Conservation (phyloP, 2,888 invertebrate species). For the Amblyjoppa fuscipennis region DNA sequence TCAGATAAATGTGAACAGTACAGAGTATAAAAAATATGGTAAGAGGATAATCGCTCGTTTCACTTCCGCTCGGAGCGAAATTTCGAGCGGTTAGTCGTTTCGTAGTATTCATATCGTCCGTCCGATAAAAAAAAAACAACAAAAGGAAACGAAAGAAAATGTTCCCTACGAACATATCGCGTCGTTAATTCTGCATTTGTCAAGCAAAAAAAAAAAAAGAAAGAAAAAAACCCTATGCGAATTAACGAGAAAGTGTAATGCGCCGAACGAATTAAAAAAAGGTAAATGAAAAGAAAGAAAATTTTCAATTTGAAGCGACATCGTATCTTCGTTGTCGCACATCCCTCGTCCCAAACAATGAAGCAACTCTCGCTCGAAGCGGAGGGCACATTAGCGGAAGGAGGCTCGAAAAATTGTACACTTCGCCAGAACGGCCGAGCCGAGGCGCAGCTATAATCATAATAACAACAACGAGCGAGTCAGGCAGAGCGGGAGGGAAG, state of each 20-base stretch:
- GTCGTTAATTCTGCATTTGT: too few relatives aligned
- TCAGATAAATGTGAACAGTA: too few relatives aligned
- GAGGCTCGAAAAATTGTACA: slow-evolving; percentile 20
- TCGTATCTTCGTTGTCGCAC: background rate
- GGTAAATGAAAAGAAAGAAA: background rate
- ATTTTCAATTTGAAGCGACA: background rate
- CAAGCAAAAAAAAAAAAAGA: too few relatives aligned
- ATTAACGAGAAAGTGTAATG: background rate
- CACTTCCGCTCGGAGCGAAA: too few relatives aligned
- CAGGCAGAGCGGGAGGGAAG: background rate
- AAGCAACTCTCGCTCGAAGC: background rate
- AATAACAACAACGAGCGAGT: slow-evolving; percentile 74
- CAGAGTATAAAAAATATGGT: too few relatives aligned
- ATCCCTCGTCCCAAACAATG: background rate
- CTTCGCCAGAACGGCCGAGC: slow-evolving; percentile 12
- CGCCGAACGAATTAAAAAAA: background rate
- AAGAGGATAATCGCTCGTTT: too few relatives aligned
- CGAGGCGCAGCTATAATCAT: slow-evolving; percentile 34
- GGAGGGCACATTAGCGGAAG: background rate
- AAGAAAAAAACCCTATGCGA: background rate
- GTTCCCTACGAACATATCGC: too few relatives aligned
- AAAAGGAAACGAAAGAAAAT: too few relatives aligned
- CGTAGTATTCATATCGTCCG: too few relatives aligned
- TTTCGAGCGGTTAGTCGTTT: too few relatives aligned
- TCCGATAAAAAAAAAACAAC: too few relatives aligned